Base-by-base conservation (phyloP, 2,113 vertebrate species). In the Lagopus leucura region DNA sequence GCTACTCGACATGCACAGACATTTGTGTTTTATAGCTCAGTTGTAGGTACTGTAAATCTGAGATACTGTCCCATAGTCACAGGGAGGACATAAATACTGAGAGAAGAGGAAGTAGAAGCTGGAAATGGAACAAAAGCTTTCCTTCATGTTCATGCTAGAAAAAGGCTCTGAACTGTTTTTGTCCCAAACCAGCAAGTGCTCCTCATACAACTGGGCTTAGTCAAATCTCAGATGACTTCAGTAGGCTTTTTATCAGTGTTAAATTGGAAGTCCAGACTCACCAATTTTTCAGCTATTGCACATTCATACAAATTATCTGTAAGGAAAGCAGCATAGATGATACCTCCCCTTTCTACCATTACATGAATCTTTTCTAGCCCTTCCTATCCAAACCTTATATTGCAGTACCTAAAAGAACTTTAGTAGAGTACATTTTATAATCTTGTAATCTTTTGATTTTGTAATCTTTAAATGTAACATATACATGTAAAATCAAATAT, bases 11-110 rank as follows among this genome's bases (percentile, higher is more conserved):
- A 25, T 10, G 55, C 17, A 27, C 50, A 84, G 90, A 66, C 50
- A 55, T 38, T 73, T 91, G 69, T 91, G 69, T 84, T 97, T 95
- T 95, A 92, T 94, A 89, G 86, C 76, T 65, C 87, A 70, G 64
- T 42, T 78, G 8, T 17, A 79, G 81, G 48, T 90, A 85, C 82
- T 50, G 86, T 89, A 92, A 93, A 87, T 90, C 83, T 82, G 60
- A 86, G 61, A 75, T 57, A 82, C 63, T 75, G 64, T 87, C 65
- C 76, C 92, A 92, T 74, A 90, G 90, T 81, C 80, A 94, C 65
- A 21, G 76, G 50, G 86, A 89, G 92, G 82, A 88, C 74, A 70
- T 66, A 94, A 91, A 69, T 70, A 89, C 50, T 47, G 66, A 89
- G 42, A 81, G 61, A 79, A 48, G 73, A 94, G 88, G 77, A 90